These are phyloP conservation scores for Turnix velox DNA, from an alignment of 2,113 vertebrate genomes.

Conservation along the genomic window DNA sequence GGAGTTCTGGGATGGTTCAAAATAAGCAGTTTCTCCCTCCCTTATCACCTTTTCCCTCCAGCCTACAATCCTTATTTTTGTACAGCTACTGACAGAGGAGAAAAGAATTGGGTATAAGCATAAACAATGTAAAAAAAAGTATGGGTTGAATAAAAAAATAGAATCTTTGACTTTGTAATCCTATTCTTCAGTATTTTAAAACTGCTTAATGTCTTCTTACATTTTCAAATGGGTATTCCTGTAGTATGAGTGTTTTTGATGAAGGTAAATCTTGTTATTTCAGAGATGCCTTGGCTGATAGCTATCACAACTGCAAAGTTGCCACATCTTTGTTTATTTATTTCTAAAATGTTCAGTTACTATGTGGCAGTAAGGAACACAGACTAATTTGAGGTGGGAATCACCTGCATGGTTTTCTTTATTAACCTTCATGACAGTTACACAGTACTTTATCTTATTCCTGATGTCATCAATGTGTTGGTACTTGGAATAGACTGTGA, in stretches of 20 bases:
- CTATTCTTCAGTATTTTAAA: not conserved
- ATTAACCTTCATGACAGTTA: not conserved
- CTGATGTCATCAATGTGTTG: not conserved
- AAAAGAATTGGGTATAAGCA: not conserved
- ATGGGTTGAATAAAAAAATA: not conserved
- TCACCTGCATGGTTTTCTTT: not conserved
- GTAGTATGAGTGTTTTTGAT: not conserved
- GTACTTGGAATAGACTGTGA: not conserved
- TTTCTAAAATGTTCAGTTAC: not conserved
- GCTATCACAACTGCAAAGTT: not conserved
- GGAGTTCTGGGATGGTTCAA: not conserved
- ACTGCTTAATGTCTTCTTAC: not conserved
- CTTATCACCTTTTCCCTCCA: not conserved
- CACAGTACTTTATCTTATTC: not conserved
- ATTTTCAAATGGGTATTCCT: not conserved
- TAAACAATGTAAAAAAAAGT: not conserved
- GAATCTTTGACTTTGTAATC: not conserved
- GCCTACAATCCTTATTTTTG: not conserved
- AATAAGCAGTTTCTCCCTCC: not conserved
- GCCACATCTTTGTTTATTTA: not conserved
- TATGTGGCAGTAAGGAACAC: not conserved
- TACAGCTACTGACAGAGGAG: not conserved
- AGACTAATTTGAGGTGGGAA: not conserved
- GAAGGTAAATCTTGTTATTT: not conserved
- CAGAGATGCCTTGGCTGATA: not conserved